Percentiles rank a stretch among this genome's conserved stretches.
Evolutionary conservation across 2,888 invertebrate species (phyloP).

Genomic region (Polyploca ridens): DNA sequence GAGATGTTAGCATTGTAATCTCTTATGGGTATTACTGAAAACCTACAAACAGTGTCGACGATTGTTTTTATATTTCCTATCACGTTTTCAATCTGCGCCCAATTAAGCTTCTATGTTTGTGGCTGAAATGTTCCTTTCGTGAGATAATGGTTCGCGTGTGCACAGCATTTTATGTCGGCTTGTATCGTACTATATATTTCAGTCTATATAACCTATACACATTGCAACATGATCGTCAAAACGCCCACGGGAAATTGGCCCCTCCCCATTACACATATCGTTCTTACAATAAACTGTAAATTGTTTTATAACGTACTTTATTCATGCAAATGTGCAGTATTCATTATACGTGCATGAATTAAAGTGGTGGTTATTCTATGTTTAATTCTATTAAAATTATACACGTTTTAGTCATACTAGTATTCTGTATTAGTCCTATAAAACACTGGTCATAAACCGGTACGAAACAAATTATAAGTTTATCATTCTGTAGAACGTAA

Average conservation of each 20-base stretch:
- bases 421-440: background rate
- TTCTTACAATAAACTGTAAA: conserved; percentile 38
- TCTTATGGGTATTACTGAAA: background rate
- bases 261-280: conserved; percentile 42
- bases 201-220: conserved; percentile 25
- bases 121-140: conserved; percentile 32
- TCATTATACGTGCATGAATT: background rate
- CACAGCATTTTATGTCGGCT: conserved; percentile 37
- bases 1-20: background rate
- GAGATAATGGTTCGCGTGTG: conserved; percentile 58
- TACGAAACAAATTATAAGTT: background rate
- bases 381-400: background rate
- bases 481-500: background rate
- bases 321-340: background rate
- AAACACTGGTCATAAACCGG: background rate
- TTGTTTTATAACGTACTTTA: conserved; percentile 25
- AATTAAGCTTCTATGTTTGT: conserved; percentile 26
- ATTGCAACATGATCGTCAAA: conserved; percentile 54
- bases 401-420: background rate
- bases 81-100: conserved; percentile 18
- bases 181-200: conserved; percentile 38
- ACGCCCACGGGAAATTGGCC: conserved; percentile 59
- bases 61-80: conserved; percentile 7
- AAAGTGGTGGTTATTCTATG: background rate
- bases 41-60: background rate